Base-by-base conservation (phyloP, 2,797 vertebrate genomes). In the Kryptopterus vitreolus region DNA sequence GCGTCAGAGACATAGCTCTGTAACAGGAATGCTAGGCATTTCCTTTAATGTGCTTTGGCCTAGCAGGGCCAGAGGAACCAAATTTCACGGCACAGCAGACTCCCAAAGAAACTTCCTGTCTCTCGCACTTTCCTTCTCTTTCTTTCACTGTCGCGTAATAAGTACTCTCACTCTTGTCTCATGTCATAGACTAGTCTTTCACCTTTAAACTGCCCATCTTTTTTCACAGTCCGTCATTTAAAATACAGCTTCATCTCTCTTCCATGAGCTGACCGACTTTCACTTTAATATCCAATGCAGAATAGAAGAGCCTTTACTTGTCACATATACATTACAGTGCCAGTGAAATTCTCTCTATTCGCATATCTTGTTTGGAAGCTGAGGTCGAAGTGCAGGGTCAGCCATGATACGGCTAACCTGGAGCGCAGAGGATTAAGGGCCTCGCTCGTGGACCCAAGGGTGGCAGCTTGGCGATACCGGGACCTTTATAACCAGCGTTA, bases 21-120 rank as follows among this genome's bases (percentile, higher is more conserved):
- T 88, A 86, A 90, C 84, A 89, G 94, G 94, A 95, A 95, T 95
- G 91, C 90, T 78, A 93, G 92, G 93, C 91, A 96, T 95, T 96
- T 95, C 95, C 94, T 95, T 88, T 83, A 88, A 87, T 89, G 92
- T 92, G 91, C 90, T 92, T 86, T 86, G 91, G 86, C 80, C 73
- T 79, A 80, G 81, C 78, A 78, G 82, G 82, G 78, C 78, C 69
- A 81, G 77, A 83, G 81, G 76, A 86, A 82, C 84, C 71, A 76
- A 81, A 84, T 74, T 82, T 83, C 77, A 65, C 70, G 62, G 77
- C 76, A 70, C 81, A 84, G 70, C 80, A 80, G 66, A 83, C 73
- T 81, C 86, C 79, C 81, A 79, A 70, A 82, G 82, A 87, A 85
- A 84, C 88, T 85, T 86, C 88, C 84, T 88, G 76, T 80, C 72